Evolutionary conservation across 1,140 invertebrate genomes (phyloP).

Genomic region (Plodia interpunctella): DNA sequence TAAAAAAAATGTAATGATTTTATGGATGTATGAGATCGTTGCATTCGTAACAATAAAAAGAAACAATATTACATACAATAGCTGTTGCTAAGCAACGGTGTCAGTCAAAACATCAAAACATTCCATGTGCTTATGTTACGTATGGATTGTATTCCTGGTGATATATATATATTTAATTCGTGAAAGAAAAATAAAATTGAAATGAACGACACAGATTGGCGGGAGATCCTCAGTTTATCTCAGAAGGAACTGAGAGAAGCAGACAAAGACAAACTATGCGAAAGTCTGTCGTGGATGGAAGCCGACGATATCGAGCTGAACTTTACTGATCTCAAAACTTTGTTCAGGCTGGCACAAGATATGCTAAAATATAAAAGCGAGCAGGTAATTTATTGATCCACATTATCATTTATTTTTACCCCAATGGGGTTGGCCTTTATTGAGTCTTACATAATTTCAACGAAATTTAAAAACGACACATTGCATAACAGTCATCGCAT

Average conservation of each 20-base stretch:
- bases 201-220: conserved; percentile 78
- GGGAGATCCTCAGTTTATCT: conserved; percentile 77
- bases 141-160: background rate
- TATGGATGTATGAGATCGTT: too few species aligned
- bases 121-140: background rate
- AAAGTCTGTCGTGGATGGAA: conserved; percentile 78
- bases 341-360: conserved; percentile 80
- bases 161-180: background rate
- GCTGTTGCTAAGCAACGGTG: conserved; percentile 36
- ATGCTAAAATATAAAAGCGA: conserved; percentile 82
- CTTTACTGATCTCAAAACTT: conserved; percentile 72
- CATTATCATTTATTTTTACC: too few species aligned
- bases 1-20: too few species aligned
- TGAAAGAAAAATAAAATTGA: conserved; percentile 4
- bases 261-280: conserved; percentile 81
- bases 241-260: conserved; percentile 76
- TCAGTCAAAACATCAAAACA: conserved; percentile 24
- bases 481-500: background rate
- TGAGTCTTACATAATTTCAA: too few species aligned
- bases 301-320: conserved; percentile 77
- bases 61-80: background rate
- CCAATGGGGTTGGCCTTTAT: too few species aligned
- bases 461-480: too few species aligned
- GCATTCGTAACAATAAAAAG: too few species aligned
- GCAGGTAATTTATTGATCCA: conserved; percentile 76